phyloP scores from a whole-genome alignment of 2,888 invertebrate species.

The Nomada ruficornis region DNA sequence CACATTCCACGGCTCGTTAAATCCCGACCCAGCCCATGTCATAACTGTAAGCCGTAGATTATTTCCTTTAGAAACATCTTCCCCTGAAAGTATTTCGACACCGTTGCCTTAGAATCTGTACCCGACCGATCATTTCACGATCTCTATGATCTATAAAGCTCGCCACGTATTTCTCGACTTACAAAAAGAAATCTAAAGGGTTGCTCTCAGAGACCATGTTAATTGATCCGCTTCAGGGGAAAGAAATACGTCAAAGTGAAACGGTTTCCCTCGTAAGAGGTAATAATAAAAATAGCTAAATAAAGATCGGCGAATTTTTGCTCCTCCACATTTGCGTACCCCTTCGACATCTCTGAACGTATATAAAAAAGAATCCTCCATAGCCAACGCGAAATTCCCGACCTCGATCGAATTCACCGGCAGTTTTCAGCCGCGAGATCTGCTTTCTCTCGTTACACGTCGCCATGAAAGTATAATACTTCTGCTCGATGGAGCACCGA shows the following conservation, averaged over 20 bases:
- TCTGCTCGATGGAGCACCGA: conserved; percentile 54
- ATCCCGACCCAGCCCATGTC: conserved; percentile 62
- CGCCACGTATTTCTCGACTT: neutral
- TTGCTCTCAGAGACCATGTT: too few relatives aligned
- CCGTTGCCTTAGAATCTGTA: conserved; percentile 1
- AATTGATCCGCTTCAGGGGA: too few relatives aligned
- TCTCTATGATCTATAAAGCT: neutral
- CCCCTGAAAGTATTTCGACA: conserved; percentile 36
- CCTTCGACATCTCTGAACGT: neutral
- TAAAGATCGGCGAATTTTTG: too few relatives aligned
- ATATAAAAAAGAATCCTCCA: neutral
- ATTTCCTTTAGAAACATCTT: conserved; percentile 45
- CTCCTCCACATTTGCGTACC: too few relatives aligned
- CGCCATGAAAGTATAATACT: conserved; percentile 63
- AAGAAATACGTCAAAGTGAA: too few relatives aligned
- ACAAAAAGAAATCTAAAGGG: too few relatives aligned
- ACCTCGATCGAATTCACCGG: conserved; percentile 61
- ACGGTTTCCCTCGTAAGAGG: too few relatives aligned
- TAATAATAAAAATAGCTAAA: too few relatives aligned
- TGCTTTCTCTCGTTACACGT: conserved; percentile 65
- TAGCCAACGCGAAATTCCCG: conserved; percentile 33
- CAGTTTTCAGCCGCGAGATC: conserved; percentile 53
- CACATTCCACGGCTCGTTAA: conserved; percentile 70
- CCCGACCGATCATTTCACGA: neutral
- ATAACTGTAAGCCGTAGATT: conserved; percentile 57